phyloP scores from a whole-genome alignment of 2,797 vertebrate species.

The Paramormyrops hopkinsi region DNA sequence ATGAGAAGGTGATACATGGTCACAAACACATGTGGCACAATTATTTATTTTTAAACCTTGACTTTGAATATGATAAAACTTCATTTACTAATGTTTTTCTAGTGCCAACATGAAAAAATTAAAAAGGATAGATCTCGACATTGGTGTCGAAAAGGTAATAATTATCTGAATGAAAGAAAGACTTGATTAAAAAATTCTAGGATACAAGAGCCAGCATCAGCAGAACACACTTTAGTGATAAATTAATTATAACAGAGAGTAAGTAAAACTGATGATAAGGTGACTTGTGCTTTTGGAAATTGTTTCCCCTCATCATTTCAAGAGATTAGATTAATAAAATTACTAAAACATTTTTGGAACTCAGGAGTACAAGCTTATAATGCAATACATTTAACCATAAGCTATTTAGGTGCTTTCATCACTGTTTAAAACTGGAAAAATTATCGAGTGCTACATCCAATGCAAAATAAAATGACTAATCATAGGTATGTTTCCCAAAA shows the following conservation, averaged over 20 bases:
- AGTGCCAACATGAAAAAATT: neutral
- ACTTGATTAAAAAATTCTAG: neutral
- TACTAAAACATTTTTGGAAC: neutral
- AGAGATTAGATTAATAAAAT: neutral
- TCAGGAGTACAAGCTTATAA: neutral
- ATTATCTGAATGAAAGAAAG: constrained; percentile 19
- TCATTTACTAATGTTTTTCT: neutral
- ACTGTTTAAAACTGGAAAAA: neutral
- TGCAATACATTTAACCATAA: neutral
- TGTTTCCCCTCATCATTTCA: neutral
- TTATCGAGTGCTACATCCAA: neutral
- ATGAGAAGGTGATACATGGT: neutral
- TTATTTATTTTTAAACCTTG: neutral
- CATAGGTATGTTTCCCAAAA: neutral
- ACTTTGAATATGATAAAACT: neutral
- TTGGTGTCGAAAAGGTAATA: neutral
- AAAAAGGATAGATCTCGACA: neutral
- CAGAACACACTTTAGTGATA: neutral
- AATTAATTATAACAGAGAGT: neutral
- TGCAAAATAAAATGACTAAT: neutral
- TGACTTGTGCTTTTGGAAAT: neutral
- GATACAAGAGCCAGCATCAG: neutral
- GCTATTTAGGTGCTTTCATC: neutral
- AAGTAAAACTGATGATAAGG: neutral
- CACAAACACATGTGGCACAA: neutral